These are phyloP conservation scores for Syritta pipiens DNA, from an alignment of 2,888 invertebrate species.

Conservation along the genomic window DNA sequence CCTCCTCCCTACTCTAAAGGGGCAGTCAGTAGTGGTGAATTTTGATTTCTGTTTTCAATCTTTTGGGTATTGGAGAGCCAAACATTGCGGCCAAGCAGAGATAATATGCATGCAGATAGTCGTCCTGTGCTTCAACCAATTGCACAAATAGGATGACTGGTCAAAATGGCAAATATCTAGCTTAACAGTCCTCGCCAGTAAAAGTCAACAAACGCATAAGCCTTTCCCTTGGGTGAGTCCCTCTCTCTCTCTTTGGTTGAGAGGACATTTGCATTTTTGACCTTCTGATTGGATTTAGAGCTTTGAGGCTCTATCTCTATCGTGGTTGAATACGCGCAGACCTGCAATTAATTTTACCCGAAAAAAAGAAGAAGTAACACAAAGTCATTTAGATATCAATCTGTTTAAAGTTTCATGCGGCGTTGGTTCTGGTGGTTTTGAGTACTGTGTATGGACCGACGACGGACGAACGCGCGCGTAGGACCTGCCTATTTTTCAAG, in stretches of 20 bases:
- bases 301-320: conserved; percentile 25
- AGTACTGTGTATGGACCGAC: background rate
- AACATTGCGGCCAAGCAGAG: conserved; percentile 46
- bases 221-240: background rate
- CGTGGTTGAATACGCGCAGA: background rate
- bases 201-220: conserved; percentile 1
- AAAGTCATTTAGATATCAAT: conserved; percentile 63
- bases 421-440: conserved; percentile 18
- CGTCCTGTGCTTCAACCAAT: background rate
- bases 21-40: conserved; percentile 30
- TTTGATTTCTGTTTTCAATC: conserved; percentile 66
- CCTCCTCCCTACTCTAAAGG: background rate
- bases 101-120: conserved; percentile 46
- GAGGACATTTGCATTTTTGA: conserved; percentile 15
- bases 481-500: conserved; percentile 24
- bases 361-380: conserved; percentile 12
- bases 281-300: conserved; percentile 33
- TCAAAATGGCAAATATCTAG: conserved; percentile 23
- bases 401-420: conserved; percentile 28
- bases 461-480: background rate
- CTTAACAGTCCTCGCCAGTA: conserved; percentile 10
- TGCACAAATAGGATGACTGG: conserved; percentile 29
- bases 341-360: conserved; percentile 24
- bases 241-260: no score
- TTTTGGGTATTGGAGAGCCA: conserved; percentile 47